Percentiles rank a stretch among this genome's conserved stretches.
Evolutionary conservation across 2,113 vertebrate genomes (phyloP).

Genomic region (Synchiropus splendidus): DNA sequence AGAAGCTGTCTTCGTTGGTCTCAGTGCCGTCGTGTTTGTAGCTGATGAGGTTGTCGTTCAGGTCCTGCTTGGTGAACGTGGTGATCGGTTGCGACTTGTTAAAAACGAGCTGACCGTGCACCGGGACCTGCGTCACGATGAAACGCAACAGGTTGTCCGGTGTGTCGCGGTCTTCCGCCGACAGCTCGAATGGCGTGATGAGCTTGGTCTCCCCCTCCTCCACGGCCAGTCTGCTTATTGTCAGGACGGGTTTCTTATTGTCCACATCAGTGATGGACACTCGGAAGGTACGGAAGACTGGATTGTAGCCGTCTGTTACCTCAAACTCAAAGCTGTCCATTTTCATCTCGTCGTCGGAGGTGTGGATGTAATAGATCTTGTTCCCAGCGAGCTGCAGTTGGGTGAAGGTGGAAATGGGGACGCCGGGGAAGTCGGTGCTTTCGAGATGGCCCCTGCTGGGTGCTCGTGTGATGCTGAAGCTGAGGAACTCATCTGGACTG

Average conservation of each 20-base stretch:
- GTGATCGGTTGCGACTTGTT: constrained; percentile 73
- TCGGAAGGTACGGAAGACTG: constrained; percentile 89
- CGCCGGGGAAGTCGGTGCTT: constrained; percentile 77
- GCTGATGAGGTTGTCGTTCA: constrained; percentile 89
- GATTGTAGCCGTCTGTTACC: constrained; percentile 92
- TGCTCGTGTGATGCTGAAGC: constrained; percentile 86
- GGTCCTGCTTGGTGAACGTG: constrained; percentile 84
- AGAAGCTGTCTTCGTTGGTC: constrained; percentile 82
- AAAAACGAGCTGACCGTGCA: constrained; percentile 81
- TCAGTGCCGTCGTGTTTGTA: constrained; percentile 88
- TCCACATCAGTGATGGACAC: constrained; percentile 92
- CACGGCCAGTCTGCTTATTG: constrained; percentile 72
- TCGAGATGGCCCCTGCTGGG: constrained; percentile 87
- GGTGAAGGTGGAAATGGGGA: constrained; percentile 83
- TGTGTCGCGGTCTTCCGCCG: constrained; percentile 86
- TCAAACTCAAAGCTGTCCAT: constrained; percentile 98
- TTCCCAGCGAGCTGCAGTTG: constrained; percentile 92
- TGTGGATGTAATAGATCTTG: constrained; percentile 94
- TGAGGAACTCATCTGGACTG: constrained; percentile 88
- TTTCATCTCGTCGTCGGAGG: constrained; percentile 90
- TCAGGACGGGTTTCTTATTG: constrained; percentile 91
- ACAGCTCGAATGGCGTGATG: constrained; percentile 92
- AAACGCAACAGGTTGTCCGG: constrained; percentile 76
- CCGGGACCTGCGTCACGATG: constrained; percentile 78
- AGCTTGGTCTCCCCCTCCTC: constrained; percentile 82